Evolutionary conservation across 2,113 vertebrate species (phyloP).

Genomic region (Bubo scandiacus): DNA sequence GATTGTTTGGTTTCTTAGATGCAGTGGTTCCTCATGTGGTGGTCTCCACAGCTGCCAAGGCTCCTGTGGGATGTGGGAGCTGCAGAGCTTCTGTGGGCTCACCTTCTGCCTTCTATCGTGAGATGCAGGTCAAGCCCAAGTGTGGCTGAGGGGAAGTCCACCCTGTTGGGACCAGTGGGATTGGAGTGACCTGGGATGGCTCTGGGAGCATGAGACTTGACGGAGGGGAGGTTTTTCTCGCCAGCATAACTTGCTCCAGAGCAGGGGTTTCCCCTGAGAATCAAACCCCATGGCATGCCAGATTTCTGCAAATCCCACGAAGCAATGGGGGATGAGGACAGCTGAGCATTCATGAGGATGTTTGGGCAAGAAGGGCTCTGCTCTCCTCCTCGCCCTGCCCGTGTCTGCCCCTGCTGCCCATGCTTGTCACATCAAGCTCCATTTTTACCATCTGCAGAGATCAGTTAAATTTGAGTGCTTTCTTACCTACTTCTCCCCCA

Average conservation of each 20-base stretch:
- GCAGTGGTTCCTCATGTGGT: not conserved
- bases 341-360: not conserved
- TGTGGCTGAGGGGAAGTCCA: not conserved
- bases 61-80: not conserved
- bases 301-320: not conserved
- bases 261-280: not conserved
- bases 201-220: not conserved
- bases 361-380: not conserved
- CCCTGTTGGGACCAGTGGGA: accelerated
- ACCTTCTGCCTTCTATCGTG: not conserved
- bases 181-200: not conserved
- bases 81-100: not conserved
- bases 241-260: not conserved
- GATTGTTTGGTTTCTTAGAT: not conserved
- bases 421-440: not conserved
- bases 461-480: slow-evolving; percentile 1
- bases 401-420: not conserved
- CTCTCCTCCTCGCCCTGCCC: not conserved
- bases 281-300: not conserved
- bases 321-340: not conserved
- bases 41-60: not conserved
- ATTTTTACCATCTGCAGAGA: not conserved
- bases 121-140: accelerated
- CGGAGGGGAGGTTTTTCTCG: not conserved
- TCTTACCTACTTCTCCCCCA: slow-evolving; percentile 55